phyloP scores from a whole-genome alignment of 2,113 vertebrate species.

The human (Homo sapiens) region DNA sequence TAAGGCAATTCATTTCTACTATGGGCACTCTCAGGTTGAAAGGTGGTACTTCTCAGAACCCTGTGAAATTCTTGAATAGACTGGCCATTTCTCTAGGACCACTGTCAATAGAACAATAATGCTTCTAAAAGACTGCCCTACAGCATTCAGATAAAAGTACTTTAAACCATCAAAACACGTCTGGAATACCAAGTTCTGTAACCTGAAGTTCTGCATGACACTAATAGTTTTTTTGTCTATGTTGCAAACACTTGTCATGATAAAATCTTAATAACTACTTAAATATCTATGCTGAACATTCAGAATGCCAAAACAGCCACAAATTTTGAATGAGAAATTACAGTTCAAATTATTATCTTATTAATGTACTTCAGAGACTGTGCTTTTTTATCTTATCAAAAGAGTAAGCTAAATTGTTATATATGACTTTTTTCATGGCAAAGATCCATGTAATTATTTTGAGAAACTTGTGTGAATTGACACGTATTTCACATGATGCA shows the following conservation, averaged over 20 bases:
- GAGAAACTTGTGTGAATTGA: background rate
- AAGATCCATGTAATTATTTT: constrained; percentile 17
- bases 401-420: background rate
- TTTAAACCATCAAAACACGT: background rate
- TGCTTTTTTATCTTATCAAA: background rate
- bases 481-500: background rate
- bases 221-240: background rate
- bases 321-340: background rate
- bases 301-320: background rate
- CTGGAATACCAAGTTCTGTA: background rate
- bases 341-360: background rate
- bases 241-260: background rate
- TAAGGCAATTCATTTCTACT: background rate
- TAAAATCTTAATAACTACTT: background rate
- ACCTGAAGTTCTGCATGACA: background rate
- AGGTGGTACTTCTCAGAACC: background rate
- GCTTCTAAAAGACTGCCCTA: background rate
- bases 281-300: background rate
- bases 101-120: too few species aligned
- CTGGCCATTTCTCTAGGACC: background rate
- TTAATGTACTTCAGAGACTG: background rate
- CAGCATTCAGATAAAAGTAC: background rate
- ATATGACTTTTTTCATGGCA: background rate
- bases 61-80: background rate
- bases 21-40: background rate